These are phyloP conservation scores for Garra rufa DNA, from an alignment of 2,113 vertebrate species.

Conservation along the genomic window DNA sequence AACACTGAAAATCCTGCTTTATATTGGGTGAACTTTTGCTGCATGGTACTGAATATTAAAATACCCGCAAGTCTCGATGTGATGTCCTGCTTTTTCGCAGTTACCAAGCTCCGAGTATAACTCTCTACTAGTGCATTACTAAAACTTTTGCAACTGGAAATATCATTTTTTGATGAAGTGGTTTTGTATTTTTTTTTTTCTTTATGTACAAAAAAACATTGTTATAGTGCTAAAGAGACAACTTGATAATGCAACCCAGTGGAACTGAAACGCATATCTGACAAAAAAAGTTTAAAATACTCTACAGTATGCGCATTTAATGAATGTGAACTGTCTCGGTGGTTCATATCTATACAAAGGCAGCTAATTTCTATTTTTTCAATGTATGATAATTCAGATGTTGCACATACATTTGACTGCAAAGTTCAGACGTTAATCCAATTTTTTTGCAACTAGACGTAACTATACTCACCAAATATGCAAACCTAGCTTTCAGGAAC, in stretches of 20 bases:
- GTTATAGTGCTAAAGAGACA: background rate
- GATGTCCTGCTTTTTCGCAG: slow-evolving; percentile 62
- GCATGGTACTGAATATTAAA: slow-evolving; percentile 60
- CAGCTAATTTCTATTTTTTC: slow-evolving; percentile 77
- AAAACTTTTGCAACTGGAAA: slow-evolving; percentile 17
- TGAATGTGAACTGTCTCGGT: slow-evolving; percentile 59
- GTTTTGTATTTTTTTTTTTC: slow-evolving; percentile 21
- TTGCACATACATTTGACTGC: slow-evolving; percentile 68
- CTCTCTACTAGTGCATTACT: slow-evolving; percentile 50
- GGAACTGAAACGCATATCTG: slow-evolving; percentile 8
- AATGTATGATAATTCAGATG: slow-evolving; percentile 60
- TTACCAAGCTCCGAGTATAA: slow-evolving; percentile 56
- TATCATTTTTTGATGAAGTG: slow-evolving; percentile 20
- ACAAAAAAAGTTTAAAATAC: slow-evolving; percentile 43
- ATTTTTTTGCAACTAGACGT: slow-evolving; percentile 59
- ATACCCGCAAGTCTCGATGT: slow-evolving; percentile 49
- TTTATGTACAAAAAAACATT: slow-evolving; percentile 17
- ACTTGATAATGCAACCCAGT: slow-evolving; percentile 23
- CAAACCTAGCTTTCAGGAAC: slow-evolving; percentile 75
- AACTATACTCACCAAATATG: slow-evolving; percentile 78
- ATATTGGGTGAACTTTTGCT: slow-evolving; percentile 46
- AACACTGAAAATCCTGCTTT: slow-evolving; percentile 23
- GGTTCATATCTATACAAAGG: slow-evolving; percentile 70
- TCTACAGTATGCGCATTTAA: slow-evolving; percentile 65
- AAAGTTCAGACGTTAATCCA: slow-evolving; percentile 54